These are phyloP conservation scores for Tapirus indicus DNA, from an alignment of 2,797 vertebrate genomes.

Conservation along the genomic window DNA sequence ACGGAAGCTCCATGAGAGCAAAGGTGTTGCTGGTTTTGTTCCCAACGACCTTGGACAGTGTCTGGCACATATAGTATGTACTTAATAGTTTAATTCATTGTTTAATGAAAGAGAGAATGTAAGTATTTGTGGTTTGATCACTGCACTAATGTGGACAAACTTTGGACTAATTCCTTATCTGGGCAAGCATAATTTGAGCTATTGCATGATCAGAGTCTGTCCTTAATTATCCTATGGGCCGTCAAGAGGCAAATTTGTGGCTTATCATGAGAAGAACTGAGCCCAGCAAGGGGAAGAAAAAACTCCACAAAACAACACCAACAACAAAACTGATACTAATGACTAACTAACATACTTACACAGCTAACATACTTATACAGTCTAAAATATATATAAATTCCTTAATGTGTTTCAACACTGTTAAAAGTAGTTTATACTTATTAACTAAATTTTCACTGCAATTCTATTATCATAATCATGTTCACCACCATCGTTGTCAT, in stretches of 20 bases:
- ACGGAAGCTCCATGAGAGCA: background rate
- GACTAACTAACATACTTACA: background rate
- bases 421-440: background rate
- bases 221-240: background rate
- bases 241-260: background rate
- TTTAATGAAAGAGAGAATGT: background rate
- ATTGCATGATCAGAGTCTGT: background rate
- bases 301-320: background rate
- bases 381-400: background rate
- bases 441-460: background rate
- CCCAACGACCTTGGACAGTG: background rate
- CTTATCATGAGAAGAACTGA: background rate
- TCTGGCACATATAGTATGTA: background rate
- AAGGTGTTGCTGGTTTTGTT: background rate
- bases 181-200: background rate
- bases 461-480: background rate
- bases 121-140: background rate
- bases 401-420: background rate
- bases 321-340: background rate
- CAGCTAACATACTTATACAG: background rate
- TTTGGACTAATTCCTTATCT: background rate
- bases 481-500: background rate
- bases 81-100: background rate
- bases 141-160: background rate
- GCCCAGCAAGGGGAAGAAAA: background rate